phyloP scores from a whole-genome alignment of 2,797 vertebrate species.

The Sebastes matsubarae region DNA sequence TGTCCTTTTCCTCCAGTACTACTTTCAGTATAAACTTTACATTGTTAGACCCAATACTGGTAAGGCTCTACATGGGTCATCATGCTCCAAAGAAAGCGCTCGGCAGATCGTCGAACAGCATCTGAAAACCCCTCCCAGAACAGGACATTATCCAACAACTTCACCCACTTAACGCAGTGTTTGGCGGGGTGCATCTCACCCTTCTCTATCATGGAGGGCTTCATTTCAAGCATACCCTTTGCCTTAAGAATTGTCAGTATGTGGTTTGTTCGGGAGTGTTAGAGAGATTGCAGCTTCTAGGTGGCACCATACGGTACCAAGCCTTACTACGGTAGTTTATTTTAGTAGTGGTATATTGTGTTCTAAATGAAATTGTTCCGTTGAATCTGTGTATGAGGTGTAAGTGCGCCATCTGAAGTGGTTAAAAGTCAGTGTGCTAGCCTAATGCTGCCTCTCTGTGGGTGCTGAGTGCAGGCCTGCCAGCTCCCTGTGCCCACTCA shows the following conservation, averaged over 20 bases:
- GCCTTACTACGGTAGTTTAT: neutral
- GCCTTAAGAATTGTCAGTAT: neutral
- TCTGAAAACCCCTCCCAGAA: neutral
- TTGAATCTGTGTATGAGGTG: neutral
- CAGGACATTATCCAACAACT: neutral
- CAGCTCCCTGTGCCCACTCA: slow-evolving; percentile 31
- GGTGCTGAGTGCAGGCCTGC: slow-evolving; percentile 21
- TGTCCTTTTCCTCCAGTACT: no score
- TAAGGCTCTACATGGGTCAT: neutral
- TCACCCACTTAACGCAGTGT: neutral
- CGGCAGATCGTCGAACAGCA: neutral
- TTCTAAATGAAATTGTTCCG: neutral
- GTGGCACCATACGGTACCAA: neutral
- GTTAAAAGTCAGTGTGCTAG: slow-evolving; percentile 11
- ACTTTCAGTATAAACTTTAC: neutral
- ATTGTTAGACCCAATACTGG: neutral
- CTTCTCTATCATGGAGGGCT: neutral
- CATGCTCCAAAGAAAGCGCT: neutral
- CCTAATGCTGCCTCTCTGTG: slow-evolving; percentile 27
- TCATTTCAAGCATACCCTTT: neutral
- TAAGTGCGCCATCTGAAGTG: slow-evolving; percentile 12
- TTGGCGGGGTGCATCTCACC: neutral
- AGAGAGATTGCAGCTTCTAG: neutral
- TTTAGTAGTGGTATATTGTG: neutral
- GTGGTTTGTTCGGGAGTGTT: neutral